These are phyloP conservation scores for Globia sparganii DNA, from an alignment of 2,888 invertebrate species.

Conservation along the genomic window DNA sequence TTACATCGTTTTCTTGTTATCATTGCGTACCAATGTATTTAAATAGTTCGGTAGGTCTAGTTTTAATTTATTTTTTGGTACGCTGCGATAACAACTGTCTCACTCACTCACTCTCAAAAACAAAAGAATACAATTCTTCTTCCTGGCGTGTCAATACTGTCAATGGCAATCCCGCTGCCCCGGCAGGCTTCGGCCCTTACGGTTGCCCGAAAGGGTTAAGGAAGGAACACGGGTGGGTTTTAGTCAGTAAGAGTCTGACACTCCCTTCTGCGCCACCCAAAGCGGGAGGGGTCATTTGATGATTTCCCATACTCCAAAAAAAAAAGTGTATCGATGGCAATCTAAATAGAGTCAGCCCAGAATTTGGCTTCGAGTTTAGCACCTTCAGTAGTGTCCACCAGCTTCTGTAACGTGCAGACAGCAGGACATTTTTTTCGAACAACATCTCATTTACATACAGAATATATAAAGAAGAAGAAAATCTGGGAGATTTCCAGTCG, in stretches of 20 bases:
- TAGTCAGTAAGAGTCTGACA: no score
- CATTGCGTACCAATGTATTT: conserved; percentile 17
- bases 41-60: neutral
- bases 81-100: neutral
- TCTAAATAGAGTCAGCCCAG: neutral
- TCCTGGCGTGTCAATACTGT: neutral
- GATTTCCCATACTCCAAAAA: no score
- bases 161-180: no score
- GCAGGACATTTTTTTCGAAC: neutral
- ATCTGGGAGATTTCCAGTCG: neutral
- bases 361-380: neutral
- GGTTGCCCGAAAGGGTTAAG: no score
- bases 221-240: no score
- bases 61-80: neutral
- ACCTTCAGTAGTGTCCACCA: neutral
- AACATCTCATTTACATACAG: neutral
- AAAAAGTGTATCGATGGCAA: no score
- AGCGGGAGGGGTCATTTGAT: no score
- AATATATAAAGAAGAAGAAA: neutral
- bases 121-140: neutral
- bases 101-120: neutral
- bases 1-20: conserved; percentile 32
- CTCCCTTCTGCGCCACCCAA: no score
- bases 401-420: no score
- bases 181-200: no score